Evolutionary conservation across 2,797 vertebrate species (phyloP), one percentile per base, ranked within the genome.

Genomic region (Hylomyscus alleni): DNA sequence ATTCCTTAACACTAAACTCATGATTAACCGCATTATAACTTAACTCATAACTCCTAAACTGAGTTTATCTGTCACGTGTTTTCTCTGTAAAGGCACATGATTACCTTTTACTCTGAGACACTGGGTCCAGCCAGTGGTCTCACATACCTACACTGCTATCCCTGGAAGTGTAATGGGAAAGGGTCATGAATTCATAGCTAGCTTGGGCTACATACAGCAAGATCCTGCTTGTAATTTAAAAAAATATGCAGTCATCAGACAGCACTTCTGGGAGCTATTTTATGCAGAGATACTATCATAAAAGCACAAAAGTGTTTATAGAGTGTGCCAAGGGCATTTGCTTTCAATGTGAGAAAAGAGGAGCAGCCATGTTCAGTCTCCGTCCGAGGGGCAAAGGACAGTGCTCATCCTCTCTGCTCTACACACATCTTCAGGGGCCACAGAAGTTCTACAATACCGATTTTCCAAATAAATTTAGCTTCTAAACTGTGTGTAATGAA

Each of bases 331-430:
- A 75, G 92, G 82, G 26, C 1, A 1, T n/a, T 89, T 72, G 11
- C 40, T 56, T 19, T 12, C 47, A 26, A 6, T 65, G 2, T 58
- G 65, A 95, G 56, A 88, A 47, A 15, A 58, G 89, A 47, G 12
- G 72, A 89, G 5, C 0, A 40, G 37, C 84, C 29, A 1, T 34
- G 20, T 65, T 80, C 15, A 8, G 0, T 2, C 12, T 78, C 20
- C 12, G n/a, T 44, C 47, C 13, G 17, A 1, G 44, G 1, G 20
- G 13, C 3, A 7, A 14, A 24, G 6, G 37, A 12, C 24, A n/a
- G 4, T 13, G 75, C 6, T 11, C 11, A 9, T 90, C 78, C 19
- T 6, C 67, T 15, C 82, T 31, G 26, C 24, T 73, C 5, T 81
- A 3, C 2, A 22, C 11, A 0, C 19, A 3, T 69, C 67, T 52